phyloP scores from a whole-genome alignment of 2,888 invertebrate species.

The Fissipunctia ypsillon region DNA sequence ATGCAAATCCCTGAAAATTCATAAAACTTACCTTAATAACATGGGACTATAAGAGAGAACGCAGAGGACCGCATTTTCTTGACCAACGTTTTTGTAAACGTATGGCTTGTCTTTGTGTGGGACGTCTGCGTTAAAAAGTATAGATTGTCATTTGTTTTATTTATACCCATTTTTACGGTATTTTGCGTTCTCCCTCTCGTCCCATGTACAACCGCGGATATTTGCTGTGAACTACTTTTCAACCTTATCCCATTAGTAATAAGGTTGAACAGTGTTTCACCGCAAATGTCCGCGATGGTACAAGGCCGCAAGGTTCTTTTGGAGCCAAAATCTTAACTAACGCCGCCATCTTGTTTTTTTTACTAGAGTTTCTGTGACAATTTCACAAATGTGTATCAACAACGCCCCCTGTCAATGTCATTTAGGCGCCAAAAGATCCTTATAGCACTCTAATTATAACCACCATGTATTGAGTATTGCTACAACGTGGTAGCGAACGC shows the following conservation, averaged over 20 bases:
- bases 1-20: neutral
- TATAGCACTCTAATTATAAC: neutral
- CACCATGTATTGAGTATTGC: constrained; percentile 83
- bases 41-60: constrained; percentile 8
- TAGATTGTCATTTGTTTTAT: neutral
- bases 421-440: neutral
- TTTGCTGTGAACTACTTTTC: too few relatives aligned
- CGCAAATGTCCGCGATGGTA: too few relatives aligned
- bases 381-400: neutral
- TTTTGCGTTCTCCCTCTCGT: constrained; percentile 5
- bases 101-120: neutral
- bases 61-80: neutral
- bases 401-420: neutral
- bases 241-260: too few relatives aligned
- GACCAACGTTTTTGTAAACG: neutral
- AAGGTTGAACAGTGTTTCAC: too few relatives aligned
- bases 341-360: neutral
- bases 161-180: too few relatives aligned
- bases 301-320: neutral
- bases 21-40: neutral
- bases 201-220: constrained; percentile 5
- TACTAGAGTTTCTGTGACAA: neutral
- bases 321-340: neutral
- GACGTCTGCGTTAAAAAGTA: neutral
- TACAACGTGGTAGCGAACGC: constrained; percentile 89